A percentile compares a stretch with the other conserved stretches of the same genome.
These are phyloP conservation scores for Paralinhomoeus sp. DNA, from an alignment of 2,888 invertebrate genomes.

Conservation along the genomic window DNA sequence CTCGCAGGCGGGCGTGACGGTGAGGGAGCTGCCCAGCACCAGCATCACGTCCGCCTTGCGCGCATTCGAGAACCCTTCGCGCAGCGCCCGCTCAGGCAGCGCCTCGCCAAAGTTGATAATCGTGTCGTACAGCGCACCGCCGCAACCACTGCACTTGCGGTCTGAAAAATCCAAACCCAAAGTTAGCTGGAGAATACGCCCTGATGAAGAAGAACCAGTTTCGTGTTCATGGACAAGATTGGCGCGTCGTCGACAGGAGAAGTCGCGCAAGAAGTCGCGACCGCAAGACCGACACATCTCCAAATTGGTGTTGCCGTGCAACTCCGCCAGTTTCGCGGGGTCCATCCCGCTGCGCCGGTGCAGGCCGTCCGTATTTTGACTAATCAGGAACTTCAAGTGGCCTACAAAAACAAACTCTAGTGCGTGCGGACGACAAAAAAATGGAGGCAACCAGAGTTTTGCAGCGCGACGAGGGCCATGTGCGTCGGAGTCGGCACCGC, in stretches of 20 bases:
- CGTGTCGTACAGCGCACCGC: slow-evolving; percentile 23
- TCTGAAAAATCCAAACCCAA: background rate
- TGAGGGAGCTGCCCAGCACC: slow-evolving; percentile 21
- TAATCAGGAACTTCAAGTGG: no score
- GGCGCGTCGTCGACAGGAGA: background rate
- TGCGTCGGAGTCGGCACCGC: slow-evolving; percentile 59
- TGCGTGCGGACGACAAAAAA: no score
- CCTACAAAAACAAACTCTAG: no score
- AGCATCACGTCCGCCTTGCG: slow-evolving; percentile 17
- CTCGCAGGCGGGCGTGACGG: slow-evolving; percentile 22
- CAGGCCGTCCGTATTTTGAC: slow-evolving; percentile 88
- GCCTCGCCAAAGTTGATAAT: slow-evolving; percentile 26
- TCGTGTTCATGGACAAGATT: slow-evolving; percentile 3
- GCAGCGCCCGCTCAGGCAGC: slow-evolving; percentile 18
- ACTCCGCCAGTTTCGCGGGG: slow-evolving; percentile 6
- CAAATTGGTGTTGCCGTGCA: slow-evolving; percentile 37
- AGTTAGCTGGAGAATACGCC: background rate
- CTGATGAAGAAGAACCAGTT: background rate
- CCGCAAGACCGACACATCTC: slow-evolving; percentile 55
- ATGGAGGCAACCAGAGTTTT: slow-evolving; percentile 52
- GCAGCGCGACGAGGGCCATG: slow-evolving; percentile 67
- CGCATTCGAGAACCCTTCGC: slow-evolving; percentile 15
- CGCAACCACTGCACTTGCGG: slow-evolving; percentile 12
- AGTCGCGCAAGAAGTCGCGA: slow-evolving; percentile 35
- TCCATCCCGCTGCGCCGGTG: slow-evolving; percentile 42